These are phyloP conservation scores for Ashinkailepas kermadecensis DNA, from an alignment of 2,888 invertebrate genomes.

Conservation along the genomic window DNA sequence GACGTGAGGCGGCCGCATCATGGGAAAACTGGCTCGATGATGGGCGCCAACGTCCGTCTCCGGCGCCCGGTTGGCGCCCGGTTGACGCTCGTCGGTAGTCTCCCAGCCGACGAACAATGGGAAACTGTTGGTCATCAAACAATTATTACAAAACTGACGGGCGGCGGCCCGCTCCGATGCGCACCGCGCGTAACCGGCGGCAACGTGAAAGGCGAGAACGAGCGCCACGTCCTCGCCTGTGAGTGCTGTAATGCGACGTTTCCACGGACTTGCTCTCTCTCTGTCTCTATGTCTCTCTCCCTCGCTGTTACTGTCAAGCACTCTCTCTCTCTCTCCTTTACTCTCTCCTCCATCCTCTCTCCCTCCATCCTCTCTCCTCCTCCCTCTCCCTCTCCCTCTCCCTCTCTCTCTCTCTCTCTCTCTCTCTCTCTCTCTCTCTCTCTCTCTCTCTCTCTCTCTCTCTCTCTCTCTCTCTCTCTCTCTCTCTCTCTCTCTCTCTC, in stretches of 20 bases:
- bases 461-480: not conserved
- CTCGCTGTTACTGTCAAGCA: not conserved
- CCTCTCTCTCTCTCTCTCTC: not conserved
- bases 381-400: not conserved
- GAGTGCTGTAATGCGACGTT: too few relatives aligned
- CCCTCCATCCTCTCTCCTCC: not conserved
- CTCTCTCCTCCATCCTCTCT: not conserved
- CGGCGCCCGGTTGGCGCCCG: too few relatives aligned
- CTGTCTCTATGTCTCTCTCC: not conserved
- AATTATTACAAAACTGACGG: not conserved
- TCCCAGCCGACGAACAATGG: not conserved
- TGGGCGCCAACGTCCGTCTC: too few relatives aligned
- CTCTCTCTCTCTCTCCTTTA: slow-evolving; percentile 21
- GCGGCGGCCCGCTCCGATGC: not conserved
- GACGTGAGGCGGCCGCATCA: too few relatives aligned
- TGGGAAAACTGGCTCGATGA: too few relatives aligned
- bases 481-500: not conserved
- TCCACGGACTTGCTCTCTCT: too few relatives aligned
- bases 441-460: not conserved
- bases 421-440: slow-evolving; percentile 16
- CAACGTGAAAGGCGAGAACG: not conserved
- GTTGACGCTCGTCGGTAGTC: not conserved
- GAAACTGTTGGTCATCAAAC: not conserved
- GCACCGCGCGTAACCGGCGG: not conserved
- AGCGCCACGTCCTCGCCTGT: not conserved